Percentiles rank a stretch among this genome's conserved stretches.
These are phyloP conservation scores for Phymastichus coffea DNA, from an alignment of 1,140 invertebrate species.

Conservation along the genomic window DNA sequence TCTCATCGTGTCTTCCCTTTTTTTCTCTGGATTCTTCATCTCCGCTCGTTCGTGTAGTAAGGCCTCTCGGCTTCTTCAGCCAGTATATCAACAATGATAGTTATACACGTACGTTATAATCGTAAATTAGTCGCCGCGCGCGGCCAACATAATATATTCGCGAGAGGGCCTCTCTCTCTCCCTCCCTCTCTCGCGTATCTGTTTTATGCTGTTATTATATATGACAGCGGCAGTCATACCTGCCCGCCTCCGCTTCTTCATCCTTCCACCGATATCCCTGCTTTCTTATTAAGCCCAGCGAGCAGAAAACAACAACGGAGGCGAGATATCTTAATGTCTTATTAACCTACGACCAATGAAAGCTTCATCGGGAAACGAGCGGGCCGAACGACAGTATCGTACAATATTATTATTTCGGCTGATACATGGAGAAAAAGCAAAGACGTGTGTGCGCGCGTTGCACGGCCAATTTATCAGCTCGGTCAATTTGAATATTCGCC, in stretches of 20 bases:
- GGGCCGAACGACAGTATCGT: no score
- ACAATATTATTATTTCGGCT: no score
- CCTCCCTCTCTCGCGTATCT: slow-evolving; percentile 57
- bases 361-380: no score
- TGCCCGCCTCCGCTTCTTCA: slow-evolving; percentile 33
- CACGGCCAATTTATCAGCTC: not conserved
- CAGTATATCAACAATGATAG: slow-evolving; percentile 54
- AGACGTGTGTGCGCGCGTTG: not conserved
- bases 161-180: slow-evolving; percentile 51
- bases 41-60: not conserved
- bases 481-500: not conserved
- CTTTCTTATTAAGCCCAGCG: no score
- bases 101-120: slow-evolving; percentile 60
- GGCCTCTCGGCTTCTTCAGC: not conserved
- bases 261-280: slow-evolving; percentile 10
- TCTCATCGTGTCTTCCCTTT: no score
- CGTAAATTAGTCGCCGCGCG: slow-evolving; percentile 56
- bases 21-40: slow-evolving; percentile 28
- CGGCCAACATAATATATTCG: slow-evolving; percentile 57
- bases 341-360: slow-evolving; percentile 32
- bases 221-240: slow-evolving; percentile 57
- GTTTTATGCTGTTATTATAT: slow-evolving; percentile 61
- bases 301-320: slow-evolving; percentile 26
- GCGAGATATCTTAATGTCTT: slow-evolving; percentile 30
- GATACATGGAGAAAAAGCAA: slow-evolving; percentile 9